Conservation (phyloP, 2,797 vertebrate species). For the Sebastes paucispinis region DNA sequence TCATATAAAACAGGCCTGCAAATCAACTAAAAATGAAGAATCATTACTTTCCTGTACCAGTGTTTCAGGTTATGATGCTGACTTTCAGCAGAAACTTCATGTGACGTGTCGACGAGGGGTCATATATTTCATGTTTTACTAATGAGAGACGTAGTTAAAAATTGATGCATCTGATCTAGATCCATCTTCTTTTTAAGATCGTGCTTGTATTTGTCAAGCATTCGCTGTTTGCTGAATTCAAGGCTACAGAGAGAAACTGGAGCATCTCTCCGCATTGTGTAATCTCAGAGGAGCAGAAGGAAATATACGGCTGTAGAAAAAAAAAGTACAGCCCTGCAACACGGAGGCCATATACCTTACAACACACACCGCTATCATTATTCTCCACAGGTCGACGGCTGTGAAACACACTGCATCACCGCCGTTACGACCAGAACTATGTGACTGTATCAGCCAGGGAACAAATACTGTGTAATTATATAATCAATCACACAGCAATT, state of each 20-base stretch:
- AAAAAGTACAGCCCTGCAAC: slow-evolving; percentile 10
- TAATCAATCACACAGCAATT: slow-evolving; percentile 73
- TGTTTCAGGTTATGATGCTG: not conserved
- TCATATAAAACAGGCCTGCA: not conserved
- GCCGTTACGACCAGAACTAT: slow-evolving; percentile 29
- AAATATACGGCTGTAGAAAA: slow-evolving; percentile 28
- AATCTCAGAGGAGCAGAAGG: slow-evolving; percentile 47
- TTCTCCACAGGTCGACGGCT: slow-evolving; percentile 1
- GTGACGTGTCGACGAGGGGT: slow-evolving; percentile 20
- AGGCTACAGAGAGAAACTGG: slow-evolving; percentile 47
- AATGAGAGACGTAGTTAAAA: slow-evolving; percentile 58
- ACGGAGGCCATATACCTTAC: not conserved
- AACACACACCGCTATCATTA: not conserved
- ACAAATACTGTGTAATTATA: slow-evolving; percentile 68
- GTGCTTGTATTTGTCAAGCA: slow-evolving; percentile 6
- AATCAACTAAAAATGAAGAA: not conserved
- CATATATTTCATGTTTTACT: slow-evolving; percentile 60
- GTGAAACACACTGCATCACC: slow-evolving; percentile 10
- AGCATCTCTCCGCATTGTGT: slow-evolving; percentile 49
- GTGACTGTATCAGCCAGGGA: slow-evolving; percentile 42
- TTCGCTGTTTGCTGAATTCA: slow-evolving; percentile 34
- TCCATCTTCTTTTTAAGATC: slow-evolving; percentile 33
- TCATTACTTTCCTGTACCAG: not conserved
- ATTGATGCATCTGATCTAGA: slow-evolving; percentile 56
- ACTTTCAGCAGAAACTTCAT: slow-evolving; percentile 18